phyloP scores from a whole-genome alignment of 1,140 invertebrate species.

The Steinernema khuongi region DNA sequence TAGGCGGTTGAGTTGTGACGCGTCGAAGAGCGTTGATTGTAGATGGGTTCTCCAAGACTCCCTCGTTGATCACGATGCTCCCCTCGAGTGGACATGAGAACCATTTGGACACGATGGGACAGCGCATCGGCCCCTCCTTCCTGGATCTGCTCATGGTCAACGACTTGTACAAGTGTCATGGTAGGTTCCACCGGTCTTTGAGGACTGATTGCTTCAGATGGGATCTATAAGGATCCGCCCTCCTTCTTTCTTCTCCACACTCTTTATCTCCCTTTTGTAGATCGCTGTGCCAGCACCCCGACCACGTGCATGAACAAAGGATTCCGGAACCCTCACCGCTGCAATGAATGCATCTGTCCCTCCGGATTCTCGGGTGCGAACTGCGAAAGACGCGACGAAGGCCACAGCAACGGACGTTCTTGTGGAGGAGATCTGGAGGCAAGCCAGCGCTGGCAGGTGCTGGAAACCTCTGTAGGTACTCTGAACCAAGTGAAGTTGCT shows the following conservation, averaged over 20 bases:
- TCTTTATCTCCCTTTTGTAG: slow-evolving; percentile 22
- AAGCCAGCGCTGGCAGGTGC: not conserved
- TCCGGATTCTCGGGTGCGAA: slow-evolving; percentile 27
- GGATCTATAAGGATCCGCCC: no score
- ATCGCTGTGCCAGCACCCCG: not conserved
- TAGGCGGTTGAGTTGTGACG: not conserved
- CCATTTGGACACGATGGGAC: slow-evolving; percentile 33
- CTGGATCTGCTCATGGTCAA: slow-evolving; percentile 23
- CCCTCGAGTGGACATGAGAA: no score
- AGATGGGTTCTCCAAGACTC: slow-evolving; percentile 7
- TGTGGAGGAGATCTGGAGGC: not conserved
- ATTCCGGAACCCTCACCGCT: slow-evolving; percentile 45
- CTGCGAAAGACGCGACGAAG: not conserved
- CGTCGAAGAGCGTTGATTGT: not conserved
- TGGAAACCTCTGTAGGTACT: not conserved
- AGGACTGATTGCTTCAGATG: not conserved
- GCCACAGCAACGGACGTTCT: not conserved
- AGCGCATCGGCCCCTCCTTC: slow-evolving; percentile 31
- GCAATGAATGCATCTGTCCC: slow-evolving; percentile 37
- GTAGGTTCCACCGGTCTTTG: not conserved
- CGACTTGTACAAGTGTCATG: not conserved
- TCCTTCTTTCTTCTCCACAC: no score
- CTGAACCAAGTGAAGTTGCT: not conserved
- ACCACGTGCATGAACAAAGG: slow-evolving; percentile 30
- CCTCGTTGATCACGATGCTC: no score